These are phyloP conservation scores for Drosophila limbata DNA, from an alignment of 2,888 invertebrate species.

Conservation along the genomic window DNA sequence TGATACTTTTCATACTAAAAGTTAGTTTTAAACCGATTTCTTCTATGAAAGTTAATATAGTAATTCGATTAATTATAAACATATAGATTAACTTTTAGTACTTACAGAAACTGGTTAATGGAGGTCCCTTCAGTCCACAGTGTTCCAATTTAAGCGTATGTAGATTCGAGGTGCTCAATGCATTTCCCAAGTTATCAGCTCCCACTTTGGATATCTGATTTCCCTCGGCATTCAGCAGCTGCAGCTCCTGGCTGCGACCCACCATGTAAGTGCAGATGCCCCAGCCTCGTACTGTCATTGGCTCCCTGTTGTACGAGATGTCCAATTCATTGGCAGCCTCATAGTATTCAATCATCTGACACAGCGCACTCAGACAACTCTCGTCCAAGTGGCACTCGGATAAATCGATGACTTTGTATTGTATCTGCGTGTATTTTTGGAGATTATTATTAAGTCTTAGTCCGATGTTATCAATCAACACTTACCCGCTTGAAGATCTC, in stretches of 20 bases:
- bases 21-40: no score
- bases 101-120: conserved; percentile 91
- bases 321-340: conserved; percentile 92
- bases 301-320: conserved; percentile 90
- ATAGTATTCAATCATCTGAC: conserved; percentile 97
- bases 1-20: background rate
- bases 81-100: conserved; percentile 19
- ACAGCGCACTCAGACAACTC: conserved; percentile 90
- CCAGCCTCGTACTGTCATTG: conserved; percentile 92
- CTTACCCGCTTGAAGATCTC: conserved; percentile 90
- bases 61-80: background rate
- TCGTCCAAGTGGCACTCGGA: conserved; percentile 84
- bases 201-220: conserved; percentile 83
- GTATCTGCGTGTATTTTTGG: conserved; percentile 84
- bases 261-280: conserved; percentile 88
- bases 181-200: conserved; percentile 90
- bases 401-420: conserved; percentile 85
- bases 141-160: conserved; percentile 92
- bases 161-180: conserved; percentile 90
- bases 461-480: background rate
- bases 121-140: conserved; percentile 90
- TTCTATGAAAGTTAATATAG: background rate
- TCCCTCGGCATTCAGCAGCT: conserved; percentile 83
- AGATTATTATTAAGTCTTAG: conserved; percentile 67
- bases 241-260: conserved; percentile 83